phyloP scores from a whole-genome alignment of 1,140 invertebrate species.

The Papilio helenus region DNA sequence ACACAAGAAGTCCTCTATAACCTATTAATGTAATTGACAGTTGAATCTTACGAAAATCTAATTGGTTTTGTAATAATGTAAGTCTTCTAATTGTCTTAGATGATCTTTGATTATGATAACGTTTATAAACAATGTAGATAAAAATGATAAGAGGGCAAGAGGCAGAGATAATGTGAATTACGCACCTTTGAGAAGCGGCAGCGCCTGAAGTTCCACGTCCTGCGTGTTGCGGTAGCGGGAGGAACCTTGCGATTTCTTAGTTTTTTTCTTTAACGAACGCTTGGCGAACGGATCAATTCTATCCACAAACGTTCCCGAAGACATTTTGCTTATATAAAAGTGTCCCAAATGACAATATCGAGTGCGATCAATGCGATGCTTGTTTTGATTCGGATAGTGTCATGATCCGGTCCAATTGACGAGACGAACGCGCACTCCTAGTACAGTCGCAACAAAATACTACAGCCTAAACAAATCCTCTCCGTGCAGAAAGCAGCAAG shows the following conservation, averaged over 20 bases:
- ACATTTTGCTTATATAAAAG: conserved; percentile 86
- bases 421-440: conserved; percentile 76
- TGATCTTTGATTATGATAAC: conserved; percentile 26
- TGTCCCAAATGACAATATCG: conserved; percentile 79
- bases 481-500: no score
- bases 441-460: conserved; percentile 79
- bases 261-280: conserved; percentile 95
- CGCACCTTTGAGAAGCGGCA: conserved; percentile 94
- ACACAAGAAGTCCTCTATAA: conserved; percentile 5
- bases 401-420: conserved; percentile 78
- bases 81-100: conserved; percentile 20
- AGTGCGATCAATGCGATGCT: conserved; percentile 76
- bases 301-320: conserved; percentile 94
- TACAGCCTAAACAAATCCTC: conserved; percentile 82
- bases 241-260: conserved; percentile 95
- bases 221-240: conserved; percentile 94
- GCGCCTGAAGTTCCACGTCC: conserved; percentile 93
- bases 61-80: conserved; percentile 9
- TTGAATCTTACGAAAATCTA: conserved; percentile 34
- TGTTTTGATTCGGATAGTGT: conserved; percentile 76
- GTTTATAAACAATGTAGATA: conserved; percentile 37
- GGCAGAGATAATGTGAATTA: conserved; percentile 39
- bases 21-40: conserved; percentile 8
- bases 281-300: conserved; percentile 97
- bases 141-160: conserved; percentile 24